Evolutionary conservation across 2,797 vertebrate species (phyloP).

Genomic region (Crypturellus tataupa): DNA sequence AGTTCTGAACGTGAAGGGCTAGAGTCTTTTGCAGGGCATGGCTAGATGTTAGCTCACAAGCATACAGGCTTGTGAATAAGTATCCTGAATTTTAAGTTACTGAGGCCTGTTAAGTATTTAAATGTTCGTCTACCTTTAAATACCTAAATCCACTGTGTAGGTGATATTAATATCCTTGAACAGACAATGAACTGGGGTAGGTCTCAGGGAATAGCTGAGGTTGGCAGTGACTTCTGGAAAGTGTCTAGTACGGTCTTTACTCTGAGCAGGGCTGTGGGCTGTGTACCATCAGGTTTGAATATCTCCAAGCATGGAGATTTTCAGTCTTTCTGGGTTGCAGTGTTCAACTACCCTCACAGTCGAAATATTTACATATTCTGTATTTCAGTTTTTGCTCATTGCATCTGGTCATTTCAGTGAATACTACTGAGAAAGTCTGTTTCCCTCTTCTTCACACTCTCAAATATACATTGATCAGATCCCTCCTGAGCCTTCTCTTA

Average conservation of each 20-base stretch:
- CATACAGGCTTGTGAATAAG: neutral
- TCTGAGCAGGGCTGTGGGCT: neutral
- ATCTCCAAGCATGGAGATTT: neutral
- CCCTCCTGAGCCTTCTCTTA: neutral
- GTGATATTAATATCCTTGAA: neutral
- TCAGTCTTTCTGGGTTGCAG: neutral
- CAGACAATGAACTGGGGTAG: neutral
- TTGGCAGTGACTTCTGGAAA: neutral
- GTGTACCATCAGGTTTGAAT: neutral
- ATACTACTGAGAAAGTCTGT: neutral
- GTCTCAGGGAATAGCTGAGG: accelerated
- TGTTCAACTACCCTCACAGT: neutral
- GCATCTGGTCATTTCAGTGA: neutral
- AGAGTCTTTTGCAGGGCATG: neutral
- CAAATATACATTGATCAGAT: neutral
- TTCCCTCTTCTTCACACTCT: neutral
- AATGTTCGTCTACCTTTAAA: neutral
- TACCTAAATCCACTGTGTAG: neutral
- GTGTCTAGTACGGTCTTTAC: no score
- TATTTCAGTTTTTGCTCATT: neutral
- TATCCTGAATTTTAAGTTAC: neutral
- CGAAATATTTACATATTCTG: neutral
- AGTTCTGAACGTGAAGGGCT: neutral
- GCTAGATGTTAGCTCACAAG: neutral
- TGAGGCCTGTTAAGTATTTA: neutral